A percentile compares a stretch with the other conserved stretches of the same genome.
These are phyloP conservation scores for Mionectes macconnelli DNA, from an alignment of 2,113 vertebrate species.

Conservation along the genomic window DNA sequence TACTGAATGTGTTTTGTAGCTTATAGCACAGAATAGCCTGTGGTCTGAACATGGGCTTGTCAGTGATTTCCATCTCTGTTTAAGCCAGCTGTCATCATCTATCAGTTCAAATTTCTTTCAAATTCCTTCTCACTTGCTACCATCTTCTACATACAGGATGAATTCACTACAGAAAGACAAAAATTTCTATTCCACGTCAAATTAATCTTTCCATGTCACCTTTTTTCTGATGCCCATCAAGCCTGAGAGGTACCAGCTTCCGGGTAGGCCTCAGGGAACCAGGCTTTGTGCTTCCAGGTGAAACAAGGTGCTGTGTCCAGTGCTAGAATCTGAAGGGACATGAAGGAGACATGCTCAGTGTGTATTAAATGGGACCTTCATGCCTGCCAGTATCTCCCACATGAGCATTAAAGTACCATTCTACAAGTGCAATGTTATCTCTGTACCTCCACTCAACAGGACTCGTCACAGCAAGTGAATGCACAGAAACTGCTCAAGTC, in stretches of 20 bases:
- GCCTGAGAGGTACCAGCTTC: neutral
- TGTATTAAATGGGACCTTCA: neutral
- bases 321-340: neutral
- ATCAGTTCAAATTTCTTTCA: neutral
- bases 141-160: neutral
- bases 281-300: neutral
- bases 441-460: neutral
- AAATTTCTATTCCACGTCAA: neutral
- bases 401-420: neutral
- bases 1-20: neutral
- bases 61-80: neutral
- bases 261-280: neutral
- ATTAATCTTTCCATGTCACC: neutral
- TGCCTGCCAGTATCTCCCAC: neutral
- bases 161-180: neutral
- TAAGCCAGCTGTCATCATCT: neutral
- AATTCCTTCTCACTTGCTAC: neutral
- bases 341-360: neutral
- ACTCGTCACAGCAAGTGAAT: neutral
- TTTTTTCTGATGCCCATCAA: neutral
- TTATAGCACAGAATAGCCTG: neutral
- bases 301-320: fast-evolving
- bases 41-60: neutral
- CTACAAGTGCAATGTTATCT: neutral
- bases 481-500: neutral